Base-by-base conservation (phyloP, 2,113 vertebrate genomes). In the Muscicapa adusta region DNA sequence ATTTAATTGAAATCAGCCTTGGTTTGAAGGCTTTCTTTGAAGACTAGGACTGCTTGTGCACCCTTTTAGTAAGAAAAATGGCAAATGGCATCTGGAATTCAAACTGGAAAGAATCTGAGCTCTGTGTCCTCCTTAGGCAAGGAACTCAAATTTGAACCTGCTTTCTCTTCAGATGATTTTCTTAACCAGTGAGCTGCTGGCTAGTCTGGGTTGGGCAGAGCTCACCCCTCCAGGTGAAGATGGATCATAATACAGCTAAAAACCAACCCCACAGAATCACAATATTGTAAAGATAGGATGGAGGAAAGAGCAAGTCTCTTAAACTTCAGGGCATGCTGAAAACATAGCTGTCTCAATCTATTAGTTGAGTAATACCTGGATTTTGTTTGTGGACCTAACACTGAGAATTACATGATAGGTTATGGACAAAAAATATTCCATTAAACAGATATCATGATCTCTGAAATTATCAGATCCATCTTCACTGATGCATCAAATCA, bases 41-140 rank as follows among this genome's bases (percentile, higher is more conserved):
- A 77, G 33, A 40, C 8, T 42, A 24, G 38, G 20, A 20, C 22
- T 58, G 61, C 14, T 8, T 58, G 9, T 0, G 0, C 16, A 53
- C 4, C 10, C 2, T 67, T 89, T 42, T 9, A 54, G 8, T 58
- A 28, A 70, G 38, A n/a, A 91, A 76, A 73, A 33, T 20, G 31
- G 4, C 18, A 75, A 62, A 54, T 4, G 1, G 1, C 6, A 1
- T 57, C n/a, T 54, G 10, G 29, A 88, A 70, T 65, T 79, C 28
- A 80, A 31, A 42, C 8, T 47, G 50, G 29, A 58, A 85, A 33
- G 12, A 61, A 26, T 50, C 10, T 65, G 19, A 24, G 6, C 14
- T 92, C 31, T 7, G 3, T 40, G 18, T 25, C 28, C 12, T 73
- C 11, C 9, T 60, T 57, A 51, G 28, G 12, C 2, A 2, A 60